Evolutionary conservation across 2,113 vertebrate species (phyloP), one percentile per base, ranked within the genome.

Genomic region (Anguilla rostrata): DNA sequence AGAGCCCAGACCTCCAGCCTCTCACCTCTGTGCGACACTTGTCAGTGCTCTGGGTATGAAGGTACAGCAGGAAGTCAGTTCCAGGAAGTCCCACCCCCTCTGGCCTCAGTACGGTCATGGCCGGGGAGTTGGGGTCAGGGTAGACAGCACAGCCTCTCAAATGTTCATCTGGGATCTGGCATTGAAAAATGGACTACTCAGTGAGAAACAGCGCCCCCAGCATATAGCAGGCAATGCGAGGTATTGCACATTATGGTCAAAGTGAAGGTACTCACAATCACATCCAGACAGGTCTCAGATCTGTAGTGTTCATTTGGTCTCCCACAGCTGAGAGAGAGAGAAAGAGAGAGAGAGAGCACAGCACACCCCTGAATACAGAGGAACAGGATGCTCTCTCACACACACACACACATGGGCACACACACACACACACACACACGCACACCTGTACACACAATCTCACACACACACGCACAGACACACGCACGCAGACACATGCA

Each of bases 1-100:
- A 5, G 22, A 39, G 14, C 20, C 3, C 66, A 79, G 22, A 22
- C 26, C 39, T 29, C 0, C 18, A 56, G 41, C 57, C 60, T 16
- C 89, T 87, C 83, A 95, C 95, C 94, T 95, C 90, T 14, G 91
- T 86, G 86, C 90, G 87, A 7, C 95, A 96, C 90, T 93, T 95
- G 83, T 94, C 92, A 26, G 96, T 96, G 60, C 90, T 92, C 60
- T 91, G 90, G 16, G 95, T 83, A 18, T 89, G 93, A 12, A 97
- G 91, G 84, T 97, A 98, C 12, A 97, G 90, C 84, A 97, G 90
- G 89, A 97, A 96, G 90, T 97, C 96, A 0, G 95, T 89, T 46
- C 96, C 91, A 1, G 90, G 89, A 83, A 97, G 84, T 85, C 97
- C 96, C 0, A 81, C 66, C 15, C 96, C 96, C 34, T 94, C 94